Base-by-base conservation (phyloP, 1,140 invertebrate species). In the Eumeta japonica region DNA sequence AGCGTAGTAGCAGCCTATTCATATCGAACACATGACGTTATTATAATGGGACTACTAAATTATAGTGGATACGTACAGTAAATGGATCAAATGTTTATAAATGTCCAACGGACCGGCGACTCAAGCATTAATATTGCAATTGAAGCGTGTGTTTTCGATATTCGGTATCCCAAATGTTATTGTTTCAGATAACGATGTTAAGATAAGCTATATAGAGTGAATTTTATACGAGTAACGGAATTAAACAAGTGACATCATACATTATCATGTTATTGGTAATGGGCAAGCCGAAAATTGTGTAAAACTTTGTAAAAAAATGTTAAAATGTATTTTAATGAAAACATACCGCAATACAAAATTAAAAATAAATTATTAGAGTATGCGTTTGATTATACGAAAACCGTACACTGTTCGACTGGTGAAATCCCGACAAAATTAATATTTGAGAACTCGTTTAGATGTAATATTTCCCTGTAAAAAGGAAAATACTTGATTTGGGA, bases 361-460 rank as follows among this genome's bases (percentile, higher is more conserved):
- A 13, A 15, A 2, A 19, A 39, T 20, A 39, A 39, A 13, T 32
- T 39, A 15, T 16, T 10, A 17, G 16, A 29, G 16, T 49, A 41
- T 46, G 31, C 46, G 16, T 39, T 50, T 9, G 28, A 39, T 16
- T 46, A 46, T 30, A 37, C 44, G 28, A 49, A 49, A 28, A 41
- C 46, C 3, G 27, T 15, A 7, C 44, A 43, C 13, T 28, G 31
- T 20, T 33, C 31, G 18, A 46, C 44, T 16, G 44, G 44, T 9
- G 36, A 32, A 36, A 16, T 31, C 15, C 47, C 46, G 3, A 35
- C 44, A n/a, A 43, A 29, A 13, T 19, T 46, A 11, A 46, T 46
- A 40, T 41, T 12, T 50, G 10, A n/a, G 30, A 33, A 37, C 34
- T 13, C 18, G 37, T 17, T 35, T 49, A 17, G 37, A 39, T 33